These are phyloP conservation scores for Drosophila dives DNA, from an alignment of 2,888 invertebrate species.

Conservation along the genomic window DNA sequence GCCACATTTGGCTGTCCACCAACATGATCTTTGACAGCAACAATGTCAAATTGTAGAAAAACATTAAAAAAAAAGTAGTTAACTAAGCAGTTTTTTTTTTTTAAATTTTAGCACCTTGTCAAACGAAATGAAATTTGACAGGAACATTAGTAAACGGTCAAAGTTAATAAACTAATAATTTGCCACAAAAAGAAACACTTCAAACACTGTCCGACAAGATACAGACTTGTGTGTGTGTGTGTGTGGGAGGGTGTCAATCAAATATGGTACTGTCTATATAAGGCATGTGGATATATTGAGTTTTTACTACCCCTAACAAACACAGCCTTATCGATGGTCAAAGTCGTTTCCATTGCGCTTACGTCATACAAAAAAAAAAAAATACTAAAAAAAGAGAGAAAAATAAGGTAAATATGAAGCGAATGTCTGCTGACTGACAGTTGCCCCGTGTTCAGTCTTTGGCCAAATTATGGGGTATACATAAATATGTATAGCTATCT, in stretches of 20 bases:
- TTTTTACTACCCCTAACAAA: conserved; percentile 38
- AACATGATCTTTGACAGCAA: not conserved
- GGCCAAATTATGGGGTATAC: conserved; percentile 36
- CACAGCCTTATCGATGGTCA: conserved; percentile 42
- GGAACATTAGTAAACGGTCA: conserved; percentile 3
- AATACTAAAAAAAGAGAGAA: conserved; percentile 3
- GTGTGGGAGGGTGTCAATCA: conserved; percentile 45
- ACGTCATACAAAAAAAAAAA: conserved; percentile 39
- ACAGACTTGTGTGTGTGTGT: not conserved
- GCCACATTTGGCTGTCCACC: not conserved
- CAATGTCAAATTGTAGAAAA: not conserved
- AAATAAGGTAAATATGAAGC: conserved; percentile 47
- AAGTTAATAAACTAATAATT: conserved; percentile 9
- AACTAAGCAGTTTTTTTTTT: not conserved
- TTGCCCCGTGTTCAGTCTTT: conserved; percentile 14
- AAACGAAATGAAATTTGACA: not conserved
- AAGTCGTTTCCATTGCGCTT: conserved; percentile 33
- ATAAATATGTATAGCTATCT: conserved; percentile 20
- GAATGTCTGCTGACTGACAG: conserved; percentile 33
- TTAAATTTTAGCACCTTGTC: not conserved
- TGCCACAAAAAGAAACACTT: conserved; percentile 6
- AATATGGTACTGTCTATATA: conserved; percentile 16
- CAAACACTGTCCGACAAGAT: not conserved
- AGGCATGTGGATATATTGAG: conserved; percentile 1
- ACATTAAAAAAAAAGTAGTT: not conserved